Conservation (phyloP, 2,797 vertebrate species). For the Muscicapa striata region DNA sequence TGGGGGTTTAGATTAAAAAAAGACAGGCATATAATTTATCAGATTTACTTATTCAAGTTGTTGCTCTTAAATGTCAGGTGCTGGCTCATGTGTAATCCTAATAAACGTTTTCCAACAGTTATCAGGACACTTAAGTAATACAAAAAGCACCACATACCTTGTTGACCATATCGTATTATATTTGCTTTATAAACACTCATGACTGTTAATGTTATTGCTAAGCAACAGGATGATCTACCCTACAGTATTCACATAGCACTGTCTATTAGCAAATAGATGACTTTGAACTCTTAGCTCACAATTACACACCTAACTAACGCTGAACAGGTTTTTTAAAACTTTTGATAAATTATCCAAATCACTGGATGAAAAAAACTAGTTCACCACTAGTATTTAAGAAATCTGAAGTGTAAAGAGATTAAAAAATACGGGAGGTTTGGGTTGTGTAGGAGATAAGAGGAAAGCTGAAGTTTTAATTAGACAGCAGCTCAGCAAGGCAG, state of each 20-base stretch:
- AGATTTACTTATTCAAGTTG: conserved; percentile 31
- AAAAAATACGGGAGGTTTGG: neutral
- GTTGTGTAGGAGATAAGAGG: neutral
- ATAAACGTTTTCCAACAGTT: conserved; percentile 45
- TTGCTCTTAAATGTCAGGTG: conserved; percentile 42
- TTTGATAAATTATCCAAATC: neutral
- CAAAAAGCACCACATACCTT: conserved; percentile 52
- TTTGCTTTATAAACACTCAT: conserved; percentile 63
- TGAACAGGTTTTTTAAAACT: neutral
- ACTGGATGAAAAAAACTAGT: neutral
- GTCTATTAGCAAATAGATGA: conserved; percentile 4
- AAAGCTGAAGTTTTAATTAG: neutral
- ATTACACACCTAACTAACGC: neutral
- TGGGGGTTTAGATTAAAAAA: conserved; percentile 12
- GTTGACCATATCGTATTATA: conserved; percentile 52
- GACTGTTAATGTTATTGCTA: conserved; percentile 55
- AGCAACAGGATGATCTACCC: conserved; percentile 33
- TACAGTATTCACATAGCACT: conserved; percentile 28
- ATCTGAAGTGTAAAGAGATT: neutral
- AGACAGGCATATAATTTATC: conserved; percentile 13
- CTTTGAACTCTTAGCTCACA: neutral
- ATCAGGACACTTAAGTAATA: conserved; percentile 54
- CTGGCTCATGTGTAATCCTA: conserved; percentile 38
- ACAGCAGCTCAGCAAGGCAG: neutral
- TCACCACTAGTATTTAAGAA: neutral